Conservation (phyloP, 2,888 invertebrate genomes). For the Diplolepis rosae region DNA sequence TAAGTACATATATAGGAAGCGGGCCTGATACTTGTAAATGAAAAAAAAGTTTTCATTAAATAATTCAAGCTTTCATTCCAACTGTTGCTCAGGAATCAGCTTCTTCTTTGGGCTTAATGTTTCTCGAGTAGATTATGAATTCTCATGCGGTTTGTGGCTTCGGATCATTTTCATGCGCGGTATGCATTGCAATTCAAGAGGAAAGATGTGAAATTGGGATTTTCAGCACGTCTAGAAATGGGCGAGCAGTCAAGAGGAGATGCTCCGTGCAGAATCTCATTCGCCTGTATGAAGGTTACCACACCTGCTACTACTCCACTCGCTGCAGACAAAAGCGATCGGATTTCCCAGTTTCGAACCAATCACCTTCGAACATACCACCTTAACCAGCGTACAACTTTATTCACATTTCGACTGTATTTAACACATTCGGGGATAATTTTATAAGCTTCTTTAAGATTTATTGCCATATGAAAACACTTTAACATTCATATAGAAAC, state of each 20-base stretch:
- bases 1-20: too few relatives aligned
- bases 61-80: neutral
- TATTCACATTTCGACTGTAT: neutral
- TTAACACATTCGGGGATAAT: neutral
- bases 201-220: conserved; percentile 38
- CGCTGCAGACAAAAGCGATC: conserved; percentile 42
- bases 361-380: conserved; percentile 38
- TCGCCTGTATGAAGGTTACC: conserved; percentile 35
- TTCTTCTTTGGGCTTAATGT: conserved; percentile 6
- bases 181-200: conserved; percentile 18
- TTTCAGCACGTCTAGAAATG: conserved; percentile 44
- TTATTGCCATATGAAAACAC: too few relatives aligned
- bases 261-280: conserved; percentile 47
- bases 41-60: neutral
- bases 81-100: conserved; percentile 21
- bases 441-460: neutral
- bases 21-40: neutral
- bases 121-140: conserved; percentile 24
- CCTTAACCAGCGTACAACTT: neutral
- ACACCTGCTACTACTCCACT: conserved; percentile 39
- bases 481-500: too few relatives aligned
- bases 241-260: conserved; percentile 31
- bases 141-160: conserved; percentile 21
- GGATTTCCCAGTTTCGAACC: conserved; percentile 44
- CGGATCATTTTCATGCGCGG: conserved; percentile 30